Percentiles rank a stretch among this genome's conserved stretches.
These are phyloP conservation scores for Spodoptera frugiperda DNA, from an alignment of 1,140 invertebrate species.

Conservation along the genomic window DNA sequence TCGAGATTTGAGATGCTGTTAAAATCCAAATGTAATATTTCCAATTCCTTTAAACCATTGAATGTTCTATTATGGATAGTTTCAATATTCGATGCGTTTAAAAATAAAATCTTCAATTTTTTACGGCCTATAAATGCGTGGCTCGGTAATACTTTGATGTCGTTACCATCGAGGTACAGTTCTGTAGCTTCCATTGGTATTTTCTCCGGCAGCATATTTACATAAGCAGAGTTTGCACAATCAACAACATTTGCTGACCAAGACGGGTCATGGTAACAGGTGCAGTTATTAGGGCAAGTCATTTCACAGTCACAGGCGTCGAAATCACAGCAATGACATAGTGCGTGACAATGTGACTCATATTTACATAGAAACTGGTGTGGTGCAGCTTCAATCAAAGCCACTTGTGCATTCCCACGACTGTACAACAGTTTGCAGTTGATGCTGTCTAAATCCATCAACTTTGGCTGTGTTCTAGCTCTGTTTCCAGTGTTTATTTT, in stretches of 20 bases:
- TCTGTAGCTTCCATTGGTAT: slow-evolving; percentile 97
- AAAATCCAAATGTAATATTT: slow-evolving; percentile 93
- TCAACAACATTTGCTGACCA: slow-evolving; percentile 97
- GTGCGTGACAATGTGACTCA: slow-evolving; percentile 94
- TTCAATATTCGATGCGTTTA: slow-evolving; percentile 95
- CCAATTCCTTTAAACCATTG: slow-evolving; percentile 93
- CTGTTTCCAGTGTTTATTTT: slow-evolving; percentile 92
- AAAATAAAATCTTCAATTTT: slow-evolving; percentile 92
- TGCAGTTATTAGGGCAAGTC: slow-evolving; percentile 96
- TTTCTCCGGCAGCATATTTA: slow-evolving; percentile 90
- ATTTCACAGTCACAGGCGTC: slow-evolving; percentile 98
- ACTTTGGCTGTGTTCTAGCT: slow-evolving; percentile 92
- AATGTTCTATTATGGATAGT: slow-evolving; percentile 95
- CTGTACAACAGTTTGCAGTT: slow-evolving; percentile 95
- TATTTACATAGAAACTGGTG: slow-evolving; percentile 97
- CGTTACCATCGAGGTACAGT: slow-evolving; percentile 95
- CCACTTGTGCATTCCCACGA: slow-evolving; percentile 91
- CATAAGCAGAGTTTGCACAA: slow-evolving; percentile 92
- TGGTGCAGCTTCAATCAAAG: slow-evolving; percentile 93
- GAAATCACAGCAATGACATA: slow-evolving; percentile 97
- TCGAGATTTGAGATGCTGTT: slow-evolving; percentile 91
- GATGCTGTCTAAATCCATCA: slow-evolving; percentile 95
- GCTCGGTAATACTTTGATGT: slow-evolving; percentile 91
- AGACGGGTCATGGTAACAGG: slow-evolving; percentile 96
- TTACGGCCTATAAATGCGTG: slow-evolving; percentile 97